These are phyloP conservation scores for Phaenicophaeus curvirostris DNA, from an alignment of 2,797 vertebrate species.

Conservation along the genomic window DNA sequence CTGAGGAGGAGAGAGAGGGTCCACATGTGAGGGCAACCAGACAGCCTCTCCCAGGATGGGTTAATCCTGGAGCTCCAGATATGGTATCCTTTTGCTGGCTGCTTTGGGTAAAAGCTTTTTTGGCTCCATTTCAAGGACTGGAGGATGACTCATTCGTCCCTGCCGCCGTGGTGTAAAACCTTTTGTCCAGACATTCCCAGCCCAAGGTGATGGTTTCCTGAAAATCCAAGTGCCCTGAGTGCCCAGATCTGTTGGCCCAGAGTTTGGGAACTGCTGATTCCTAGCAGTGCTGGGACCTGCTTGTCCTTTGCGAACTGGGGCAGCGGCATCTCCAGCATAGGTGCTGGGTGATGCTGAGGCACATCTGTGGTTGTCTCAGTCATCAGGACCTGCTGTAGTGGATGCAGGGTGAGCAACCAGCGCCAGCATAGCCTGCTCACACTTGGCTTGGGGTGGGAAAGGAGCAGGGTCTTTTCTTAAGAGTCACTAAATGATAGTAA, in stretches of 20 bases:
- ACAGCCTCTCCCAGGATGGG: neutral
- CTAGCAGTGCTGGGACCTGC: neutral
- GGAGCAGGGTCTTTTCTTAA: neutral
- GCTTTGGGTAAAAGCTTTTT: conserved; percentile 75
- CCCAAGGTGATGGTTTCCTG: conserved; percentile 27
- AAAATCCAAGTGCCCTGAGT: neutral
- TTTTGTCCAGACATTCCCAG: conserved; percentile 1
- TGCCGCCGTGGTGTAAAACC: conserved; percentile 21
- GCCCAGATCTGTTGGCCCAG: neutral
- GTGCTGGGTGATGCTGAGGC: neutral
- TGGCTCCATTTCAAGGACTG: conserved; percentile 75
- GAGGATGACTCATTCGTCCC: conserved; percentile 63
- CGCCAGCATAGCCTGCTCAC: too few species aligned
- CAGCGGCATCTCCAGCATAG: neutral
- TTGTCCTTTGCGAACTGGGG: neutral
- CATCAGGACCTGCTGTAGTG: neutral
- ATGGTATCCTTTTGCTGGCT: conserved; percentile 67
- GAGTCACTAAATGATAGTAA: neutral
- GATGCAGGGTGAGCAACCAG: fast-evolving
- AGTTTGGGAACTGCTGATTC: neutral
- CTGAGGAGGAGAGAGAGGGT: neutral
- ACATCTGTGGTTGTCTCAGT: fast-evolving
- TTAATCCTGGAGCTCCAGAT: conserved; percentile 59
- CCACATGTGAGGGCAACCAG: neutral
- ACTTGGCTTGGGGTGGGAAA: neutral